Evolutionary conservation across 2,888 invertebrate species (phyloP).

Genomic region (Aphidoletes aphidimyza): DNA sequence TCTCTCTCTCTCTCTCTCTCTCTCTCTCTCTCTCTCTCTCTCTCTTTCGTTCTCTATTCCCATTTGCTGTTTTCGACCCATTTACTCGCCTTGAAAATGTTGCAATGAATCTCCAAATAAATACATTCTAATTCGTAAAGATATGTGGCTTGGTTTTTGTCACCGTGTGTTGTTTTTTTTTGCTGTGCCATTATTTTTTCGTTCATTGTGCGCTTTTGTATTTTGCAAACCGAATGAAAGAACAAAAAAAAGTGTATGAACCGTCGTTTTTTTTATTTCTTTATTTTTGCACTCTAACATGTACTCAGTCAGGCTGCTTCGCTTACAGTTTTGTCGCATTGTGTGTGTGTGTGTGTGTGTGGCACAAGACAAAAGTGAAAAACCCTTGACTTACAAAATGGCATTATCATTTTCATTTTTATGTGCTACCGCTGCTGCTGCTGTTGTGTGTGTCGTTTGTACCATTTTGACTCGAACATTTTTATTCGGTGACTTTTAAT

Average conservation of each 20-base stretch:
- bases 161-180: too few relatives aligned
- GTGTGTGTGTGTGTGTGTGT: too few relatives aligned
- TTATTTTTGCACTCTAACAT: too few relatives aligned
- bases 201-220: not conserved
- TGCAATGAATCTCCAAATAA: not conserved
- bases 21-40: too few relatives aligned
- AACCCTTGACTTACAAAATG: slow-evolving; percentile 4
- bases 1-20: too few relatives aligned
- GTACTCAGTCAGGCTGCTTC: too few relatives aligned
- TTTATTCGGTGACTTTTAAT: slow-evolving; percentile 49
- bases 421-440: slow-evolving; percentile 6
- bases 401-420: slow-evolving; percentile 3
- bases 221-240: not conserved
- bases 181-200: not conserved
- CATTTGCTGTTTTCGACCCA: too few relatives aligned
- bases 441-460: not conserved
- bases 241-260: not conserved
- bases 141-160: not conserved
- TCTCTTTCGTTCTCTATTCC: too few relatives aligned
- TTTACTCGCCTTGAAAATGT: too few relatives aligned
- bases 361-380: not conserved
- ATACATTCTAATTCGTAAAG: not conserved
- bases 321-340: too few relatives aligned
- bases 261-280: too few relatives aligned
- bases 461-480: slow-evolving; percentile 19